Evolutionary conservation across 2,888 invertebrate species (phyloP).

Genomic region (Barypeithes pellucidus): DNA sequence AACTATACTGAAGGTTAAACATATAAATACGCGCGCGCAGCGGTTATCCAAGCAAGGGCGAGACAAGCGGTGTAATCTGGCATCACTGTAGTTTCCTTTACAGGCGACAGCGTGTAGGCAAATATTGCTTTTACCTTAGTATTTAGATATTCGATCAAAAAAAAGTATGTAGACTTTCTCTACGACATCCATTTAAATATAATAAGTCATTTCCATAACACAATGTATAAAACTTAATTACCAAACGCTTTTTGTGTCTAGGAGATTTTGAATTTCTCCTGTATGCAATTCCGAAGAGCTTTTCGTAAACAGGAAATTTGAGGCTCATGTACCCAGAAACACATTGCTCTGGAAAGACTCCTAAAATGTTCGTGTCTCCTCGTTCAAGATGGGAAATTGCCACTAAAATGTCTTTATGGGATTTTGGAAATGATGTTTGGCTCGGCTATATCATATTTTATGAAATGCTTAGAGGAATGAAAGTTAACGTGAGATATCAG

Average conservation of each 20-base stretch:
- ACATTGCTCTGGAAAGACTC: slow-evolving; percentile 15
- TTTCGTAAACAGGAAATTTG: slow-evolving; percentile 15
- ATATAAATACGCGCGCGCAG: too few relatives aligned
- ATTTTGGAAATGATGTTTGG: slow-evolving; percentile 26
- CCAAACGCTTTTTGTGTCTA: neutral
- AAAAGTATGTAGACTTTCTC: too few relatives aligned
- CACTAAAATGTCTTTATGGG: slow-evolving; percentile 43
- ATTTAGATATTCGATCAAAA: too few relatives aligned
- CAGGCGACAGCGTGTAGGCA: too few relatives aligned
- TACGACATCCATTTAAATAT: too few relatives aligned
- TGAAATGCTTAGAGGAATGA: neutral
- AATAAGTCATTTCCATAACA: too few relatives aligned
- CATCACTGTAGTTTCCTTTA: too few relatives aligned
- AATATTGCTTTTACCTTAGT: too few relatives aligned
- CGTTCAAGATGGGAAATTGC: slow-evolving; percentile 39
- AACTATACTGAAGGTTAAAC: too few relatives aligned
- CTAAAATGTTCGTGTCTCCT: slow-evolving; percentile 29
- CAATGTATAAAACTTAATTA: too few relatives aligned
- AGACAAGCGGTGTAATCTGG: too few relatives aligned
- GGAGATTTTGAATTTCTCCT: neutral
- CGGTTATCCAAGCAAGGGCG: too few relatives aligned
- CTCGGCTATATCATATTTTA: slow-evolving; percentile 26
- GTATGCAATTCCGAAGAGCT: neutral
- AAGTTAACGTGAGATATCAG: neutral
- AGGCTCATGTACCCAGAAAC: slow-evolving; percentile 19